Evolutionary conservation across 1,140 invertebrate species (phyloP).

Genomic region (Aphelenchoides besseyi): DNA sequence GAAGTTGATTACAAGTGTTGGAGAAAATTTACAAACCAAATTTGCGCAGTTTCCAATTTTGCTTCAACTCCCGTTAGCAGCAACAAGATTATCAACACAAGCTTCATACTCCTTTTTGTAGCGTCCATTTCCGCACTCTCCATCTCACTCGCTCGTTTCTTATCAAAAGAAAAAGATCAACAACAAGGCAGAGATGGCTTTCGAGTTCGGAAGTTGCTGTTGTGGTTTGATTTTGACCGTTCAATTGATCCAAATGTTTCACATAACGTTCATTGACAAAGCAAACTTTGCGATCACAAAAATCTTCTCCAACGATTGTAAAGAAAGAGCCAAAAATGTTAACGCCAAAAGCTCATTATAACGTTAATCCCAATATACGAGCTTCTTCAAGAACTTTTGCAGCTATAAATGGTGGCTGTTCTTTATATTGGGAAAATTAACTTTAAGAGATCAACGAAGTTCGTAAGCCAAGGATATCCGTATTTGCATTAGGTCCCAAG

Average conservation of each 20-base stretch:
- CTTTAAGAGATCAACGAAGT: not conserved
- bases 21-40: not conserved
- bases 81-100: not conserved
- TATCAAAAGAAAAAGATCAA: too few relatives aligned
- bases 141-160: not conserved
- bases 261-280: too few relatives aligned
- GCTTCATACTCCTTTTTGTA: not conserved
- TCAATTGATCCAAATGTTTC: not conserved
- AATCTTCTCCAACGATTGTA: constrained; percentile 1
- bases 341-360: too few relatives aligned
- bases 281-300: too few relatives aligned
- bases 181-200: too few relatives aligned
- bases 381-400: not conserved
- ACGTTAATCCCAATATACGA: too few relatives aligned
- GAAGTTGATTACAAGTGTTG: too few relatives aligned
- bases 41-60: not conserved
- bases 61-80: not conserved
- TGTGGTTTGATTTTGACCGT: not conserved
- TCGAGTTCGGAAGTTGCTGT: too few relatives aligned
- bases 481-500: too few relatives aligned
- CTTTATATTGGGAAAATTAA: not conserved
- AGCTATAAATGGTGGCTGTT: not conserved
- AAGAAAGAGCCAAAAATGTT: too few relatives aligned
- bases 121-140: not conserved
- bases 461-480: too few relatives aligned